Base-by-base conservation (phyloP, 2,113 vertebrate genomes). In the Serinus canaria region DNA sequence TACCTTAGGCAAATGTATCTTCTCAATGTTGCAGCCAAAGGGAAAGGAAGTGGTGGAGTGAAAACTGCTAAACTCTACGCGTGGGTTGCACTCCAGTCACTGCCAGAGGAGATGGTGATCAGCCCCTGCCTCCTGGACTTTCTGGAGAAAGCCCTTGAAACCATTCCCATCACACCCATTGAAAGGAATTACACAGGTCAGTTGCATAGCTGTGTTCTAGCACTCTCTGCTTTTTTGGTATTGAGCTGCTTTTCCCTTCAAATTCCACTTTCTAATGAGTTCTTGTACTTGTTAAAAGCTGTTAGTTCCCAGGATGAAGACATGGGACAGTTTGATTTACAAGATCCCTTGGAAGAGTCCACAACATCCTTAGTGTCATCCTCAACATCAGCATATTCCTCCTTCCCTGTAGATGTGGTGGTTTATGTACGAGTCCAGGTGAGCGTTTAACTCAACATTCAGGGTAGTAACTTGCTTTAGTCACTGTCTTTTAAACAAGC, bases 401-500 rank as follows among this genome's bases (percentile, higher is more conserved):
- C 99, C 66, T 99, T 99, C 91, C 99, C 99, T 10, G 99, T 99
- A 58, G 99, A 99, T 44, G 99, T 99, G 66, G 99, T 99, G 7
- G 99, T 99, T 74, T 99, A 99, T 33, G 99, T 99, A 80, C 98
- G 99, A 97, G 99, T 99, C 78, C 99, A 99, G 99, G 99, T 99
- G 96, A 96, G 93, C 2, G 41, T 91, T 59, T 43, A 74, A 83
- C 24, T 59, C 43, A 23, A 8, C 44, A 7, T 46, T 70, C 17
- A 46, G 7, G 19, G 6, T 9, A 47, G 14, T 66, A n/a, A 55
- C 22, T 24, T 37, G 70, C 19, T 88, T 44, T 33, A 83, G 27
- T 39, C 59, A 43, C 13, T 39, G 17, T 58, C 46, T 67, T 88
- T 41, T 37, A 75, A 46, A 67, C 15, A 74, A 59, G 3, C 27